A percentile compares a stretch with the other conserved stretches of the same genome.
These are phyloP conservation scores for Crenuchus spilurus DNA, from an alignment of 2,797 vertebrate species.

Conservation along the genomic window DNA sequence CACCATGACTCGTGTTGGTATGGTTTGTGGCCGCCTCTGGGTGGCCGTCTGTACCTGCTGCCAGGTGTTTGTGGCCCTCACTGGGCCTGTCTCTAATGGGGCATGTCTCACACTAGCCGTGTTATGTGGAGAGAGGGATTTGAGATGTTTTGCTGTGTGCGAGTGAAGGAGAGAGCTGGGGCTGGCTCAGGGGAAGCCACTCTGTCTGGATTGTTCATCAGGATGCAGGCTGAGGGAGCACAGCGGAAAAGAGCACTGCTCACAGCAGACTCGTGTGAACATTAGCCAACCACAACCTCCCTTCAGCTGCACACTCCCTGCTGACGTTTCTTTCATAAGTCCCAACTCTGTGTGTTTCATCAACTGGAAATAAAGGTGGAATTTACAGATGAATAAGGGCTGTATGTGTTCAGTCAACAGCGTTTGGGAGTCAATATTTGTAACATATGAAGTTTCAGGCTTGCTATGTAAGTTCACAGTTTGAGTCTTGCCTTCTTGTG, in stretches of 20 bases:
- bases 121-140: slow-evolving; percentile 47
- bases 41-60: slow-evolving; percentile 34
- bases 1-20: slow-evolving; percentile 20
- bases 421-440: slow-evolving; percentile 21
- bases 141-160: slow-evolving; percentile 42
- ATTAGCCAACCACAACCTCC: slow-evolving; percentile 30
- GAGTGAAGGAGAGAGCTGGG: slow-evolving; percentile 8
- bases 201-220: slow-evolving; percentile 55
- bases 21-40: slow-evolving; percentile 29
- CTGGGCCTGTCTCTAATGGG: slow-evolving; percentile 34
- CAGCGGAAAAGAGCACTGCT: slow-evolving; percentile 44
- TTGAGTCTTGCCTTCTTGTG: background rate
- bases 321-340: slow-evolving; percentile 30
- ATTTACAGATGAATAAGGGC: slow-evolving; percentile 11
- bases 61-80: slow-evolving; percentile 27
- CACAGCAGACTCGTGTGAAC: slow-evolving; percentile 34
- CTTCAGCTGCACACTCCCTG: slow-evolving; percentile 17
- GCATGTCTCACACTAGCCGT: slow-evolving; percentile 49
- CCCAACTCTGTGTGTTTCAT: background rate
- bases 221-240: slow-evolving; percentile 42
- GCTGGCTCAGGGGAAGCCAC: slow-evolving; percentile 31
- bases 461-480: background rate
- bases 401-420: background rate
- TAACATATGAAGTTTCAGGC: slow-evolving; percentile 2
- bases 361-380: background rate